Conservation (phyloP, 2,113 vertebrate species). For the Chaetorhynchus papuensis region DNA sequence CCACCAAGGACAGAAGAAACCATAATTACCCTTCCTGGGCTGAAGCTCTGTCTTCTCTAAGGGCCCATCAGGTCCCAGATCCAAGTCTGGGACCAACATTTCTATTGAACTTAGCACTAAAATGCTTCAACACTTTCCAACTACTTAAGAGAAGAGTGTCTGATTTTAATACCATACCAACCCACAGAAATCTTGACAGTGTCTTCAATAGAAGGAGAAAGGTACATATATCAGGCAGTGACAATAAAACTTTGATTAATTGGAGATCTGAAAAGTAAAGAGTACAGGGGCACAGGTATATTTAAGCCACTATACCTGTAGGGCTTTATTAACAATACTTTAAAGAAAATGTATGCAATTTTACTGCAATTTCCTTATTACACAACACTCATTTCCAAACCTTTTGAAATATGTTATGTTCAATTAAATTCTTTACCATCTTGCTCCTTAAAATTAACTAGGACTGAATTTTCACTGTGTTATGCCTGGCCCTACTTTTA, state of each 20-base stretch:
- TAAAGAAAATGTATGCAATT: neutral
- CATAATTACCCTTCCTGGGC: neutral
- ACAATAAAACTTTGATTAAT: neutral
- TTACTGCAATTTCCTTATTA: slow-evolving; percentile 27
- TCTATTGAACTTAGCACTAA: neutral
- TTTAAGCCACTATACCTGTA: neutral
- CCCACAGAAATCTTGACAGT: neutral
- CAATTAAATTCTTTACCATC: slow-evolving; percentile 12
- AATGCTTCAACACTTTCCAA: neutral
- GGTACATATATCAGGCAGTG: neutral
- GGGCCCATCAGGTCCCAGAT: neutral
- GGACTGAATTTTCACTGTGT: slow-evolving; percentile 1
- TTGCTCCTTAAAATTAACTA: slow-evolving; percentile 24
- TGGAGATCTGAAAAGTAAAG: neutral
- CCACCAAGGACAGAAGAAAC: neutral
- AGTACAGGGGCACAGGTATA: neutral
- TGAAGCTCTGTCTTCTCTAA: neutral
- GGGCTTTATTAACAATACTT: neutral
- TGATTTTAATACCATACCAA: neutral
- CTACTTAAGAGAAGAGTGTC: neutral
- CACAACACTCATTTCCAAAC: neutral
- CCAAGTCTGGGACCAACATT: neutral
- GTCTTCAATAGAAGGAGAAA: neutral
- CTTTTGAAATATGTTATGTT: slow-evolving; percentile 12
- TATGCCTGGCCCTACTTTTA: slow-evolving; percentile 27